Base-by-base conservation (phyloP, 2,797 vertebrate genomes). In the Micropoecilia bifurca region DNA sequence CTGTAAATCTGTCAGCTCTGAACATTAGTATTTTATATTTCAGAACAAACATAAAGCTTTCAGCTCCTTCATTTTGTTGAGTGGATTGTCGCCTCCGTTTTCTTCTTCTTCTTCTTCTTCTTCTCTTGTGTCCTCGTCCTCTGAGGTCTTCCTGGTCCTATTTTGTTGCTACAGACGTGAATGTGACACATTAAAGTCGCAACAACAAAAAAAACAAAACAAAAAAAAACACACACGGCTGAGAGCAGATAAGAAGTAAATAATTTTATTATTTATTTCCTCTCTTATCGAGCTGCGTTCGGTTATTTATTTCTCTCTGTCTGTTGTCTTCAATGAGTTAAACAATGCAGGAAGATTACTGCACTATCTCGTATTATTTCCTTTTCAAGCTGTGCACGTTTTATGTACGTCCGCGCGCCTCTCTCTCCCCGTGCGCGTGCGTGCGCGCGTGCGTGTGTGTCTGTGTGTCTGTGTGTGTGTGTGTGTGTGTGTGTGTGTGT, bases 321-420 rank as follows among this genome's bases (percentile, higher is more conserved):
- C 89, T 90, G 90, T 91, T 91, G 92, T 90, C 91, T 93, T 89
- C 89, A 92, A 92, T 92, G 91, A 93, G 93, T 95, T 93, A 93
- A 94, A 94, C 93, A 93, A 94, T 90, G 91, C 91, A 78, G 73
- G 86, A 50, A 94, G 92, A 94, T 93, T 94, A 92, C 88, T 28
- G 47, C 90, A 80, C 90, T 93, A 91, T 95, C 91, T 91, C 1
- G 1, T 84, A 86, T 85, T 87, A 89, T 90, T 94, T 91, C 86
- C 85, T 92, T 91, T 92, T 92, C 90, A 93, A 93, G 91, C 92
- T 83, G 86, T 81, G 79, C 89, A 83, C 88, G 83, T 92, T 91
- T 92, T 76, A 89, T 89, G 89, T 91, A 74, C 28, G 83, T 81
- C 69, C 80, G 73, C 73, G 79, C 63, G 50, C 80, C 63, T 82